Conservation (phyloP, 2,888 invertebrate genomes). For the Lasioglossum malachurum region DNA sequence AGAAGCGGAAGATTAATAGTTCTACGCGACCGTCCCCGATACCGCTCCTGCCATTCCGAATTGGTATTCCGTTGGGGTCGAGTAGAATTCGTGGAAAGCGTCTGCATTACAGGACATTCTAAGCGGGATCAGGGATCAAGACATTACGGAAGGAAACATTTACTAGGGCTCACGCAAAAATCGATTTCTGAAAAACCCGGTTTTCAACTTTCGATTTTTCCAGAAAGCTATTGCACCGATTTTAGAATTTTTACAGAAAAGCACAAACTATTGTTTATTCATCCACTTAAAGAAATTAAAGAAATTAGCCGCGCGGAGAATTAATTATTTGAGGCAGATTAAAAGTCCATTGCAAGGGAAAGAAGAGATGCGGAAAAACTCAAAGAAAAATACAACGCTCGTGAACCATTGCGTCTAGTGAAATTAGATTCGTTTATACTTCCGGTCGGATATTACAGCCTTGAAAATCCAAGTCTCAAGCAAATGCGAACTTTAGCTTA, state of each 20-base stretch:
- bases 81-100: constrained; percentile 10
- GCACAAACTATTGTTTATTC: no score
- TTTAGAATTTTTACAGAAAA: no score
- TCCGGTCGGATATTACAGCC: constrained; percentile 47
- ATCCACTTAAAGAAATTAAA: neutral
- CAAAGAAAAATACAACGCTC: constrained; percentile 25
- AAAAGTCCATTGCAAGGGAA: neutral
- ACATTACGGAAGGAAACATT: neutral
- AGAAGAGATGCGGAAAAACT: neutral
- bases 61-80: constrained; percentile 31
- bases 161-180: neutral
- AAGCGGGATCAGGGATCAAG: neutral
- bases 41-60: constrained; percentile 16
- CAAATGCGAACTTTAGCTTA: constrained; percentile 60
- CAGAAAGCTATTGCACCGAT: no score
- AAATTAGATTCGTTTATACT: constrained; percentile 61
- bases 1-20: constrained; percentile 59
- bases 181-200: no score
- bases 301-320: neutral
- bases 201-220: no score
- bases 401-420: constrained; percentile 27
- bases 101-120: constrained; percentile 2
- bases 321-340: neutral
- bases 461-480: constrained; percentile 38
- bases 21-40: constrained; percentile 26